Evolutionary conservation across 35 echinoderm and acorn worm genomes (phyloP), one percentile per base, ranked within the genome.

Genomic region (Hemicentrotus pulcherrimus): DNA sequence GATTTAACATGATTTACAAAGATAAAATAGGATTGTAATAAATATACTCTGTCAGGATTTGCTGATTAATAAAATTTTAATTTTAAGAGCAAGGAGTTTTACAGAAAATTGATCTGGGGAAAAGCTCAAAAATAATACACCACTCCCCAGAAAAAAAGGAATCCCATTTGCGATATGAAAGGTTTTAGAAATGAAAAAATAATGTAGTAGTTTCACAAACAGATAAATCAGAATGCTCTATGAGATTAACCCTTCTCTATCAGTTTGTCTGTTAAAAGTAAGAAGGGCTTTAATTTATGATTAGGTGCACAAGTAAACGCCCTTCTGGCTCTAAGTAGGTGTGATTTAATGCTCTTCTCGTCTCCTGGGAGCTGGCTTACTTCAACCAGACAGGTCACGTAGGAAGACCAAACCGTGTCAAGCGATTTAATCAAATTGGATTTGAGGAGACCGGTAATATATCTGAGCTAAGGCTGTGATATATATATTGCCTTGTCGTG

Each of bases 371-470:
- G 65, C 65, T 78, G 24, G 65, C 28, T 78, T 78, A 78, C 65
- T 78, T 78, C 65, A 28, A 28, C 19, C 65, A 7, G 65, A 78
- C 65, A 78, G 65, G 22, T 78, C 65, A 28, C 65, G 24, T 28
- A 28, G 65, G 65, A 78, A n/a, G 65, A 78, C 15, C 11, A n/a
- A 78, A 78, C 65, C 18, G 24, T 78, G 65, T 78, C 65, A 78
- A 78, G 65, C 65, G 65, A 28, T 78, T 78, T 78, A 78, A 78
- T 78, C 65, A 78, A 78, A 78, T 78, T 78, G 65, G 65, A 78
- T 78, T 78, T 78, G 65, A 78, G 65, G 22, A 78, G 65, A 28
- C 65, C 65, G 65, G 22, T 78, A 78, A 78, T 78, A 78, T 78
- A 78, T 78, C 19, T 78, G 19, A 28, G 65, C 7, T 70, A 22